Evolutionary conservation across 1,140 invertebrate species (phyloP).

Genomic region (Luehdorfia chinensis): DNA sequence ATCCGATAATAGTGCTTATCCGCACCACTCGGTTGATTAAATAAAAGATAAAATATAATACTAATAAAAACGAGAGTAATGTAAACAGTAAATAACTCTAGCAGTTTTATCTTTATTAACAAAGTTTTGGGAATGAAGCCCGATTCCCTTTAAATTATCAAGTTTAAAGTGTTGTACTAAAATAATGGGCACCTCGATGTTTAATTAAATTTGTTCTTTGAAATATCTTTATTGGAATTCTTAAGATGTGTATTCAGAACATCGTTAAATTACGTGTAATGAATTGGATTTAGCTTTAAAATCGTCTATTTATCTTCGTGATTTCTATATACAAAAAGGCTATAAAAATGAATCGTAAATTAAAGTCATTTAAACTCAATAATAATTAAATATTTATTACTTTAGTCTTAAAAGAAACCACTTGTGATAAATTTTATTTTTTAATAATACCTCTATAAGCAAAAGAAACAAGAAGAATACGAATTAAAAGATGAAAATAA

Average conservation of each 20-base stretch:
- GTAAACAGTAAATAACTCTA: slow-evolving; percentile 4
- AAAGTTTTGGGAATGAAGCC: slow-evolving; percentile 11
- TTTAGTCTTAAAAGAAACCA: too few relatives aligned
- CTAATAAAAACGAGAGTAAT: not conserved
- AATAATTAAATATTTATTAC: too few relatives aligned
- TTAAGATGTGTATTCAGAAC: not conserved
- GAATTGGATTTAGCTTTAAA: too few relatives aligned
- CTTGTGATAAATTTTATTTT: too few relatives aligned
- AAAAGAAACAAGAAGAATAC: too few relatives aligned
- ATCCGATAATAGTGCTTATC: not conserved
- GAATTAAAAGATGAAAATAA: too few relatives aligned
- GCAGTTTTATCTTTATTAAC: slow-evolving; percentile 5
- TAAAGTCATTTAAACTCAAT: too few relatives aligned
- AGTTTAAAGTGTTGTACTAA: slow-evolving; percentile 12
- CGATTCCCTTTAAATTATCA: not conserved
- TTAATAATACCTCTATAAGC: too few relatives aligned
- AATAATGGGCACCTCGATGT: slow-evolving; percentile 6
- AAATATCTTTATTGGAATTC: slow-evolving; percentile 10
- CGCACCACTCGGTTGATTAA: not conserved
- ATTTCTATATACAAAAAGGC: too few relatives aligned
- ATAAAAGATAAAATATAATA: slow-evolving; percentile 3
- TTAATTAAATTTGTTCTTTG: slow-evolving; percentile 1
- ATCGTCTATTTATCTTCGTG: too few relatives aligned
- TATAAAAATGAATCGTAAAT: too few relatives aligned
- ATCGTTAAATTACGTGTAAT: not conserved